phyloP scores from a whole-genome alignment of 2,797 vertebrate genomes.

The Bucorvus abyssinicus region DNA sequence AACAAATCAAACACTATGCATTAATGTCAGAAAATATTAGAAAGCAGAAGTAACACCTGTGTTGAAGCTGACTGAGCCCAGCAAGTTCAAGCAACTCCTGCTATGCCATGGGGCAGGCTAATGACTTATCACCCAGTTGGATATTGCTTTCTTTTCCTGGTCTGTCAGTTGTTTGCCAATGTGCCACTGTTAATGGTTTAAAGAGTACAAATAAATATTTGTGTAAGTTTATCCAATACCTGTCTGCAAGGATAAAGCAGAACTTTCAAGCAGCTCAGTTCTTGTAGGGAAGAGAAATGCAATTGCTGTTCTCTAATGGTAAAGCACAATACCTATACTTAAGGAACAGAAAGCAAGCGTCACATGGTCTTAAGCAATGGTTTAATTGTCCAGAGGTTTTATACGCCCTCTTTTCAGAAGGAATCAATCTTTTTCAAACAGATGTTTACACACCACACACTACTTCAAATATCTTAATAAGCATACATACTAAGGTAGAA shows the following conservation, averaged over 20 bases:
- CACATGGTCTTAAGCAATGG: neutral
- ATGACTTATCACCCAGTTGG: neutral
- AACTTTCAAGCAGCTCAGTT: neutral
- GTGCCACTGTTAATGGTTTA: too few species aligned
- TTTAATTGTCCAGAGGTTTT: neutral
- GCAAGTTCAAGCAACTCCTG: neutral
- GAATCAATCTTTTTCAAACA: neutral
- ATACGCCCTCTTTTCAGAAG: neutral
- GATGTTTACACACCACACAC: neutral
- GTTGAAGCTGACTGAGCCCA: neutral
- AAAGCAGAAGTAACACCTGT: constrained; percentile 27
- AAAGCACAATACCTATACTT: neutral
- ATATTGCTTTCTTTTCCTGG: fast-evolving
- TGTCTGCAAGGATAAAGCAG: neutral
- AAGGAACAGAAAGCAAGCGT: fast-evolving
- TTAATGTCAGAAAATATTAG: constrained; percentile 28
- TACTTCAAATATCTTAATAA: neutral
- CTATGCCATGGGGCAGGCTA: neutral
- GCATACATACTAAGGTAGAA: too few species aligned
- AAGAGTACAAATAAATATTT: neutral
- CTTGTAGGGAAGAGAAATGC: neutral
- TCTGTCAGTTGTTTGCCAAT: too few species aligned
- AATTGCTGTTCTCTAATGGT: neutral
- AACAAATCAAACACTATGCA: constrained; percentile 15
- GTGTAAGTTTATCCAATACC: neutral